Evolutionary conservation across 1,140 invertebrate genomes (phyloP), one percentile per base, ranked within the genome.

Genomic region (Plectrocnemia conspersa): DNA sequence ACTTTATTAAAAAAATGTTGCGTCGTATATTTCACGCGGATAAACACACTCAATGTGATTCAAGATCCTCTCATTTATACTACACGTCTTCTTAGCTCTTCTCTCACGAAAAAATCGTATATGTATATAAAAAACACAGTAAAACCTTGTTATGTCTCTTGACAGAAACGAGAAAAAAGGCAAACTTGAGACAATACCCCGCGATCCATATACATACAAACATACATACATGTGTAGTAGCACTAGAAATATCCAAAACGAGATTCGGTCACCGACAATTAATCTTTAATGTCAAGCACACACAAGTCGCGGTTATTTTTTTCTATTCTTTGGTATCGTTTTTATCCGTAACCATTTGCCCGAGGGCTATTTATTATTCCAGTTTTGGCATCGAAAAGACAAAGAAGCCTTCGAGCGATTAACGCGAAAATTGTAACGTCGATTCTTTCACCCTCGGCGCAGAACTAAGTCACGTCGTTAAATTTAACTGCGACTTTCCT

Each of bases 261-360:
- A 40, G 52, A 54, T 52, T 52, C 52, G 47, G 58, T 52, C 58
- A 60, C 40, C 42, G 44, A 60, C 42, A 60, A 60, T 60, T 60
- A 60, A 60, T 60, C 58, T 60, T 60, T 41, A 40, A 50, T 46
- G 58, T 60, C 58, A 56, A 56, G 48, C 53, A 47, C 53, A n/a
- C n/a, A 59, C 46, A 27, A 46, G 44, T 54, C 50, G 15, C 40
- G n/a, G n/a, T n/a, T 19, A 45, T 58, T 48, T 53, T 53, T 58
- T 24, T 47, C 32, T 36, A 29, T 35, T 48, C 13, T 48, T 55
- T 47, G 18, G 47, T 45, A 23, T n/a, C 44, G 5, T 23, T 27
- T 38, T 40, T 19, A 36, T 32, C n/a, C n/a, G 15, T 13, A 24
- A 15, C 25, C 25, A 11, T 23, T 23, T 54, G 23, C 29, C 49